Conservation (phyloP, 2,888 invertebrate species). For the Hemicrepidius hirtus region DNA sequence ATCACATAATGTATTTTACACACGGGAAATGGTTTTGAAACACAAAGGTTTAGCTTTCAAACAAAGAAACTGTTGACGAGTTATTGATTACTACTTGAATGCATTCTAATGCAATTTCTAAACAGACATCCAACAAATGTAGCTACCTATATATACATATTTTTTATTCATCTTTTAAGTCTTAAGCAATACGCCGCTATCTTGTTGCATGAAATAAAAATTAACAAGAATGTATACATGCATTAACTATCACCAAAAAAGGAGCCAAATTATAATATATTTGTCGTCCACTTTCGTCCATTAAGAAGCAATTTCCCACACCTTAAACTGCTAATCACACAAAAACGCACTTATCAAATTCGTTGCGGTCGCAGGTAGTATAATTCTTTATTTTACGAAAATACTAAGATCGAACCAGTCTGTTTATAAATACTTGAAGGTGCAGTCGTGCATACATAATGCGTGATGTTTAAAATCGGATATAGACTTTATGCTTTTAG, state of each 20-base stretch:
- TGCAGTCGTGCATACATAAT: conserved; percentile 44
- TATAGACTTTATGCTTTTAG: conserved; percentile 42
- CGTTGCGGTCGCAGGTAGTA: conserved; percentile 5
- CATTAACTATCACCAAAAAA: conserved; percentile 16
- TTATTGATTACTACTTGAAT: no score
- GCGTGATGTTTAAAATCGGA: conserved; percentile 39
- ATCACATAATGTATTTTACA: no score
- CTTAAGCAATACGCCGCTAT: background rate
- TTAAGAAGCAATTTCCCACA: conserved; percentile 11
- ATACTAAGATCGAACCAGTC: background rate
- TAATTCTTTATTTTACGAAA: conserved; percentile 7
- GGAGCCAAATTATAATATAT: background rate
- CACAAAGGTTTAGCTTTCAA: no score
- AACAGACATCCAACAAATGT: no score
- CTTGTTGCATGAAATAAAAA: background rate
- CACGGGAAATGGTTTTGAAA: no score
- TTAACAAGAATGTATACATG: conserved; percentile 1
- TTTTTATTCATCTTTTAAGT: background rate
- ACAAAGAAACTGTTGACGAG: no score
- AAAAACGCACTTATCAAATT: conserved; percentile 18
- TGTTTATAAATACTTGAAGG: conserved; percentile 33
- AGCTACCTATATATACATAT: no score
- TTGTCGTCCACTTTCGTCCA: conserved; percentile 3
- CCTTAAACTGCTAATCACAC: conserved; percentile 15
- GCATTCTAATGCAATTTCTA: no score